Conservation (phyloP, 2,888 invertebrate species). For the Mesochorus sp. region DNA sequence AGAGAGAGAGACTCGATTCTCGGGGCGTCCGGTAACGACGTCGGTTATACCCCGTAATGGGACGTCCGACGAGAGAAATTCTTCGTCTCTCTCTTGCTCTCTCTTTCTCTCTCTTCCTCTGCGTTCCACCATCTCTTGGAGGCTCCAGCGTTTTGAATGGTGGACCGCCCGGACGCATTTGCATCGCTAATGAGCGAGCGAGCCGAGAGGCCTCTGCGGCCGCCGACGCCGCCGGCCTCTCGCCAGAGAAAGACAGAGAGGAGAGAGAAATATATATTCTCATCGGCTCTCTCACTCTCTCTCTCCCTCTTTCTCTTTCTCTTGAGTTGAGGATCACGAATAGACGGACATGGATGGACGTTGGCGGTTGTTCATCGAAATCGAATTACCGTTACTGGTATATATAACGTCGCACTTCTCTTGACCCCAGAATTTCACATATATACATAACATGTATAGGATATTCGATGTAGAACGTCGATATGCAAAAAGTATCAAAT, state of each 20-base stretch:
- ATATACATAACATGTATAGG: neutral
- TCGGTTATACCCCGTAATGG: slow-evolving; percentile 67
- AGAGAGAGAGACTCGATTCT: slow-evolving; percentile 43
- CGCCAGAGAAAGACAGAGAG: slow-evolving; percentile 44
- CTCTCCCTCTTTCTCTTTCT: slow-evolving; percentile 14
- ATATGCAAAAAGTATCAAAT: neutral
- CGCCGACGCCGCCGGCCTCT: slow-evolving; percentile 41
- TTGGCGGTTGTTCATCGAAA: slow-evolving; percentile 61
- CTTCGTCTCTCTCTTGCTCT: slow-evolving; percentile 59
- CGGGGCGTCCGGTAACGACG: slow-evolving; percentile 67
- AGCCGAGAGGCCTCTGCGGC: slow-evolving; percentile 48
- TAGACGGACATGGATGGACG: slow-evolving; percentile 54
- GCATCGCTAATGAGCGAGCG: slow-evolving; percentile 67
- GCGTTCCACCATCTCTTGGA: slow-evolving; percentile 48
- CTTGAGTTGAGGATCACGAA: slow-evolving; percentile 47
- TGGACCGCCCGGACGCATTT: slow-evolving; percentile 67
- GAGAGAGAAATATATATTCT: slow-evolving; percentile 3
- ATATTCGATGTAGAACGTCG: neutral
- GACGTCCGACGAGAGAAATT: slow-evolving; percentile 64
- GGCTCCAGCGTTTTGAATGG: slow-evolving; percentile 65
- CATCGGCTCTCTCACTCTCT: neutral
- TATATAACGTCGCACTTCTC: slow-evolving; percentile 39
- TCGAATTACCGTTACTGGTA: slow-evolving; percentile 62
- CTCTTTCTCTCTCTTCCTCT: slow-evolving; percentile 17
- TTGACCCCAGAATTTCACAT: slow-evolving; percentile 19